Conservation (phyloP, 2,888 invertebrate genomes). For the Spodoptera picta region DNA sequence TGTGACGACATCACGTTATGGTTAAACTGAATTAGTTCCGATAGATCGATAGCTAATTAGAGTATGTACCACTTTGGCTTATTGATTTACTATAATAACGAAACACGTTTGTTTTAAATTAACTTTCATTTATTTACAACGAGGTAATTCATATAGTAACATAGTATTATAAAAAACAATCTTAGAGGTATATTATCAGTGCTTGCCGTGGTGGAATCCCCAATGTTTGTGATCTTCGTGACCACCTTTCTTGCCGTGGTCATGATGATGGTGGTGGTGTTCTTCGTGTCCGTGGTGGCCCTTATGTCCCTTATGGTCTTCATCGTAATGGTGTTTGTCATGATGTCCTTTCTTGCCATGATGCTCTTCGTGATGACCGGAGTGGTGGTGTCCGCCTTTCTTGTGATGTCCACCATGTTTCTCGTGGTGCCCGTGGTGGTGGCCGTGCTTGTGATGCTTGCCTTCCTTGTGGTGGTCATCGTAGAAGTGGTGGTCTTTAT, state of each 20-base stretch:
- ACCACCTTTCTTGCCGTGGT: constrained; percentile 93
- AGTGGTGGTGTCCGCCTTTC: constrained; percentile 94
- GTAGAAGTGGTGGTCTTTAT: constrained; percentile 96
- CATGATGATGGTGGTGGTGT: constrained; percentile 92
- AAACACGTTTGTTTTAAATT: constrained; percentile 32
- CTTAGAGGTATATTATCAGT: constrained; percentile 77
- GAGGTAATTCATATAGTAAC: constrained; percentile 72
- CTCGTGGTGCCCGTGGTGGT: constrained; percentile 93
- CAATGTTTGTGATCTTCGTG: constrained; percentile 93
- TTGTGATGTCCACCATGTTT: constrained; percentile 93
- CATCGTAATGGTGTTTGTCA: constrained; percentile 94
- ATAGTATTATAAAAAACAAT: constrained; percentile 69
- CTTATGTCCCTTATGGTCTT: constrained; percentile 94
- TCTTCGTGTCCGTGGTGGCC: constrained; percentile 93
- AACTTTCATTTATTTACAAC: constrained; percentile 78
- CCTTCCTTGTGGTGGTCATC: constrained; percentile 95
- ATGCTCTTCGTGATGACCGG: constrained; percentile 92
- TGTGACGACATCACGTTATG: constrained; percentile 83
- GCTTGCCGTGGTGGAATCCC: constrained; percentile 90
- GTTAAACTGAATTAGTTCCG: constrained; percentile 82
- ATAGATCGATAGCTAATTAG: constrained; percentile 58
- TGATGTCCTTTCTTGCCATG: constrained; percentile 94
- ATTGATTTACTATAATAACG: constrained; percentile 50
- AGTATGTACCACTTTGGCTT: constrained; percentile 44
- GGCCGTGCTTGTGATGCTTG: constrained; percentile 94